A percentile compares a stretch with the other conserved stretches of the same genome.
phyloP scores from a whole-genome alignment of 2,888 invertebrate species.

The Cordilura impudica region DNA sequence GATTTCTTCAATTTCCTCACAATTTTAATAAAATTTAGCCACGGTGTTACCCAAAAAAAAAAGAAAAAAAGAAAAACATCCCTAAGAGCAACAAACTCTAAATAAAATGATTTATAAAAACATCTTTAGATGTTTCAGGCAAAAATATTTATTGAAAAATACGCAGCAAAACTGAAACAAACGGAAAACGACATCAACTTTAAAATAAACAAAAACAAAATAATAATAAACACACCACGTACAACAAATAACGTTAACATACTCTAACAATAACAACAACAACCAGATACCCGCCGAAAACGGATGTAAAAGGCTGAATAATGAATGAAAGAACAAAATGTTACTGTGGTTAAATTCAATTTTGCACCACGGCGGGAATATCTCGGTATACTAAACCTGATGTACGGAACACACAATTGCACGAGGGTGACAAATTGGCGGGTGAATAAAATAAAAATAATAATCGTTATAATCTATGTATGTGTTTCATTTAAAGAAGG shows the following conservation, averaged over 20 bases:
- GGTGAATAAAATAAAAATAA: slow-evolving; percentile 26
- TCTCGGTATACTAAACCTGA: neutral
- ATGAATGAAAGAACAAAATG: neutral
- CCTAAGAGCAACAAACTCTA: slow-evolving; percentile 28
- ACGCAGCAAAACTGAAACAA: slow-evolving; percentile 34
- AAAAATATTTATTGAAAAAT: slow-evolving; percentile 64
- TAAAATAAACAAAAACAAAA: no score
- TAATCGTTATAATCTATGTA: slow-evolving; percentile 55
- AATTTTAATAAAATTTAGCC: no score
- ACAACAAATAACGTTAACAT: slow-evolving; percentile 14
- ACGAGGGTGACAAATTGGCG: slow-evolving; percentile 23
- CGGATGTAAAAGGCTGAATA: slow-evolving; percentile 35
- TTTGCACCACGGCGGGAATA: neutral
- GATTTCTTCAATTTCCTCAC: no score
- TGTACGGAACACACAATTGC: neutral
- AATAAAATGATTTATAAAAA: slow-evolving; percentile 35
- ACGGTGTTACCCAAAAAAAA: neutral
- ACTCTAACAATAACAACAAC: neutral
- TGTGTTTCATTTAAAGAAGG: slow-evolving; percentile 65
- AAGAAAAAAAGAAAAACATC: slow-evolving; percentile 1
- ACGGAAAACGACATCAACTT: slow-evolving; percentile 43
- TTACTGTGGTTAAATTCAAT: slow-evolving; percentile 32
- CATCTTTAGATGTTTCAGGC: slow-evolving; percentile 47
- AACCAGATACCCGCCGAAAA: slow-evolving; percentile 52
- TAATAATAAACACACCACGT: slow-evolving; percentile 35